Evolutionary conservation across 2,113 vertebrate species (phyloP), one percentile per base, ranked within the genome.

Genomic region (Odontophorus gujanensis): DNA sequence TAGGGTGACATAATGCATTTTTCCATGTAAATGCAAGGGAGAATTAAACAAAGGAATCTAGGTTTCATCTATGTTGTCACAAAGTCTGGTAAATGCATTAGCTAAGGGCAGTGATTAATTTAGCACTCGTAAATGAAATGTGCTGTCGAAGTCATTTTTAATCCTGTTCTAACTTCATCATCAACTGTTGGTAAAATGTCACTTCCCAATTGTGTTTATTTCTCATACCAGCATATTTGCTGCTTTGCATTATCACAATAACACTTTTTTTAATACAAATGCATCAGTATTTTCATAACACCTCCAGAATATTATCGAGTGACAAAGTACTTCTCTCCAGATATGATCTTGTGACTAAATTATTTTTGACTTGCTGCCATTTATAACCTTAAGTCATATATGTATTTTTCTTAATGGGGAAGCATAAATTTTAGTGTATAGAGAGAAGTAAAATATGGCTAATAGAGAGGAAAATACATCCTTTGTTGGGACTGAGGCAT

Each of bases 61-160:
- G 18, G 68, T 86, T 92, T 83, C 85, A 69, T 85, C 95, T 71
- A 61, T 83, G 36, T 19, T 58, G 88, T 86, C 89, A 61, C 74
- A 67, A 81, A 62, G 36, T 89, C 96, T 96, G 96, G 93, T 79
- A 94, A 89, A 34, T 19, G 48, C 93, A 88, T 97, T 91, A 94
- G 69, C 73, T 9, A 34, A 88, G 21, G 75, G 34, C 48, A 30
- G 18, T 74, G 92, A 96, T 92, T 92, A 91, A 89, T 90, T 86
- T 76, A 51, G 28, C 79, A 82, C 38, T 71, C 48, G 38, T 79
- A 81, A 84, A 93, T 67, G 82, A 94, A 93, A 93, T 67, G 43
- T 42, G 59, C 73, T 80, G 74, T 95, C 87, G 86, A 65, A 67
- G 12, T 66, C 38, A 73, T 63, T 65, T 91, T 90, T 43, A 86